Conservation (phyloP, 2,888 invertebrate species). For the Frankliniella fusca region DNA sequence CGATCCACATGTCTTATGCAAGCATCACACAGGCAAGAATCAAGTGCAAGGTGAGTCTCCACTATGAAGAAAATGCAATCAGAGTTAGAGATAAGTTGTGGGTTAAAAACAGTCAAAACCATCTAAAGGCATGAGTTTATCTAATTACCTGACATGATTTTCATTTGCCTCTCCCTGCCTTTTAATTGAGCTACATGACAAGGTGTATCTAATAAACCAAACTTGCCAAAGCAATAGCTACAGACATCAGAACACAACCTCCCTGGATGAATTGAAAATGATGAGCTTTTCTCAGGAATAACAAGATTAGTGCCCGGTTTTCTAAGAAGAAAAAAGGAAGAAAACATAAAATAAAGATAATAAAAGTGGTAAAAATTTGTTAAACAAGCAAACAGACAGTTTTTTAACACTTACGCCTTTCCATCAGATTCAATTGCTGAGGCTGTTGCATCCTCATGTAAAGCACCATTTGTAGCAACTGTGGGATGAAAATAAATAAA, state of each 20-base stretch:
- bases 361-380: too few species aligned
- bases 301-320: constrained; percentile 52
- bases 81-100: neutral
- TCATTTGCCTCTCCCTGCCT: constrained; percentile 72
- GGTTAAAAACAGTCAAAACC: too few species aligned
- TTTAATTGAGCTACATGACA: constrained; percentile 85
- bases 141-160: constrained; percentile 67
- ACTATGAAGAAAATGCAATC: constrained; percentile 49
- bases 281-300: constrained; percentile 82
- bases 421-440: constrained; percentile 34
- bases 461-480: constrained; percentile 17
- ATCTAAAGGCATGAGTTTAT: too few species aligned
- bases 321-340: constrained; percentile 29
- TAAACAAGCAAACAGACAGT: too few species aligned
- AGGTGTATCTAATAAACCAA: constrained; percentile 79
- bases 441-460: neutral
- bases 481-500: constrained; percentile 25
- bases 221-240: constrained; percentile 81
- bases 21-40: constrained; percentile 82
- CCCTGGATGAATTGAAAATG: constrained; percentile 80
- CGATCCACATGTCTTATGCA: constrained; percentile 82
- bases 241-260: constrained; percentile 79
- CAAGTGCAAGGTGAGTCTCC: constrained; percentile 75
- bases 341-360: constrained; percentile 20
- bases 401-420: constrained; percentile 31